Evolutionary conservation across 2,797 vertebrate genomes (phyloP).

Genomic region (Phrynocephalus guinanensis): DNA sequence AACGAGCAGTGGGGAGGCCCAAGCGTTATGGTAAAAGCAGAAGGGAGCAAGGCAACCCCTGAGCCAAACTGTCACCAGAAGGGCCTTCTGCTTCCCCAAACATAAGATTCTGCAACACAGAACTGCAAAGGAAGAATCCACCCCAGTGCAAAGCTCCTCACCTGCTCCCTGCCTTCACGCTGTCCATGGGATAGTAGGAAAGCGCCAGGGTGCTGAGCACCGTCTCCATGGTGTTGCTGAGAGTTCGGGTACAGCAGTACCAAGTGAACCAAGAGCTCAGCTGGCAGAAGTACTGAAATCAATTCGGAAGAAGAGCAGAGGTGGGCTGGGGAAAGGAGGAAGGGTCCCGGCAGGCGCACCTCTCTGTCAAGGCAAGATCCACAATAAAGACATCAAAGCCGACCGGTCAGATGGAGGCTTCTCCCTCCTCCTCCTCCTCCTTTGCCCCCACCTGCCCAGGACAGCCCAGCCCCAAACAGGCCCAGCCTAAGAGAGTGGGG

Average conservation of each 20-base stretch:
- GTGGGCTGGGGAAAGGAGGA: background rate
- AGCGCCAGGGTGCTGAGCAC: slow-evolving; percentile 89
- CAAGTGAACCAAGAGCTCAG: slow-evolving; percentile 97
- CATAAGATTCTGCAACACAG: too few species aligned
- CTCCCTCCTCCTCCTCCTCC: background rate
- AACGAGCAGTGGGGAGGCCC: background rate
- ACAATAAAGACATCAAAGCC: background rate
- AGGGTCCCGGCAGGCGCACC: background rate
- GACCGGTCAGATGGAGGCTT: too few species aligned
- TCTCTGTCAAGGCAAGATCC: background rate
- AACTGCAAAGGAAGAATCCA: too few species aligned
- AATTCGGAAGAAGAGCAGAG: slow-evolving; percentile 44
- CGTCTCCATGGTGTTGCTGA: slow-evolving; percentile 94
- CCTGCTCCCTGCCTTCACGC: slow-evolving; percentile 86
- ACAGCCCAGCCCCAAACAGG: background rate
- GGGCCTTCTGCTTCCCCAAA: background rate
- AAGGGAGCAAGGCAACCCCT: too few species aligned
- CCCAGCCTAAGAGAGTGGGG: too few species aligned
- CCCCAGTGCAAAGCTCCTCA: slow-evolving; percentile 65
- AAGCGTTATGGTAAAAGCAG: too few species aligned
- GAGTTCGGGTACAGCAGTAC: slow-evolving; percentile 95
- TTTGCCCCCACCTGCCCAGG: background rate
- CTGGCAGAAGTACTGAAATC: slow-evolving; percentile 90
- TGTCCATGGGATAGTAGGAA: slow-evolving; percentile 88
- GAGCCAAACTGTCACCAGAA: too few species aligned